Evolutionary conservation across 2,888 invertebrate genomes (phyloP).

Genomic region (Melinaea menophilus): DNA sequence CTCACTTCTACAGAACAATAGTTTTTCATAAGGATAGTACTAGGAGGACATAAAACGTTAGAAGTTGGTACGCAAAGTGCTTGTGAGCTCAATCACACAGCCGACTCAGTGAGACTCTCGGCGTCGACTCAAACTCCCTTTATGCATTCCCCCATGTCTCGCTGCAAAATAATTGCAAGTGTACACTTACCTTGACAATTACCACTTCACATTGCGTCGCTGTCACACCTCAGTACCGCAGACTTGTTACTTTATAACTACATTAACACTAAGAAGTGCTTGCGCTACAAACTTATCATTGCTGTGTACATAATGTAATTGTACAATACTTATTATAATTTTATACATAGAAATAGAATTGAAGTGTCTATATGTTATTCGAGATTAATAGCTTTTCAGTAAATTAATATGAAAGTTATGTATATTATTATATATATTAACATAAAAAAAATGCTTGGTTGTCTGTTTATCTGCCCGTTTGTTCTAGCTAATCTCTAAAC

Average conservation of each 20-base stretch:
- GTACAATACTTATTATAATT: too few relatives aligned
- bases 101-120: constrained; percentile 8
- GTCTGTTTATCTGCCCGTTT: too few relatives aligned
- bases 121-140: constrained; percentile 55
- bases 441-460: too few relatives aligned
- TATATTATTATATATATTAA: too few relatives aligned
- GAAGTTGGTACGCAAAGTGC: neutral
- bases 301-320: neutral
- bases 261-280: neutral
- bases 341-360: too few relatives aligned
- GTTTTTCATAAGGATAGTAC: neutral
- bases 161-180: constrained; percentile 69
- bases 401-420: too few relatives aligned
- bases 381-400: too few relatives aligned
- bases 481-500: too few relatives aligned
- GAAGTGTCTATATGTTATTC: too few relatives aligned
- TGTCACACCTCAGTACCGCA: constrained; percentile 30
- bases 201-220: constrained; percentile 59
- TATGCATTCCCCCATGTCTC: constrained; percentile 64
- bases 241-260: neutral
- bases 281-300: neutral
- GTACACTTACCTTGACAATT: constrained; percentile 67
- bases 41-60: neutral
- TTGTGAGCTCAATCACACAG: constrained; percentile 3
- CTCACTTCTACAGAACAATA: neutral